Evolutionary conservation across 2,113 vertebrate species (phyloP).

Genomic region (Panthera uncia): DNA sequence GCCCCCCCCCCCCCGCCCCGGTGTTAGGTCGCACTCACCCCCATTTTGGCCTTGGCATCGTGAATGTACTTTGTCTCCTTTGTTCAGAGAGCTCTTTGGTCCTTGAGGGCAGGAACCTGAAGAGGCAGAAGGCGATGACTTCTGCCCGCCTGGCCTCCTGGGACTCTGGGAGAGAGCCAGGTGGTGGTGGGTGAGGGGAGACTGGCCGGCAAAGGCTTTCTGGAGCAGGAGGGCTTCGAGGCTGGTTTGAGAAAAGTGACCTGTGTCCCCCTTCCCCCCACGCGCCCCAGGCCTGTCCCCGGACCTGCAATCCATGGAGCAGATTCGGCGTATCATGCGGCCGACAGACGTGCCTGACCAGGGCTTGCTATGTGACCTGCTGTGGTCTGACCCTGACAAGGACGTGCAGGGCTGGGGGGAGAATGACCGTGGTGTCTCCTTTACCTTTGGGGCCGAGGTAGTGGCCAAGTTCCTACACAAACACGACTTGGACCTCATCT

Average conservation of each 20-base stretch:
- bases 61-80: neutral
- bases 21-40: neutral
- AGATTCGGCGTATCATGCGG: constrained; percentile 96
- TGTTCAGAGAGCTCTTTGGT: neutral
- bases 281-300: constrained; percentile 90
- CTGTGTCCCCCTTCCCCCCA: fast-evolving
- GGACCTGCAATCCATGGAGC: constrained; percentile 98
- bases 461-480: constrained; percentile 98
- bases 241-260: neutral
- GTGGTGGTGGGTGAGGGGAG: neutral
- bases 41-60: neutral
- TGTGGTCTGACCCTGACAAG: constrained; percentile 98
- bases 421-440: constrained; percentile 96
- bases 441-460: constrained; percentile 96
- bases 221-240: fast-evolving
- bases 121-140: neutral
- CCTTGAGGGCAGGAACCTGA: neutral
- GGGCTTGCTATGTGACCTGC: constrained; percentile 95
- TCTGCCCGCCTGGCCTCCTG: neutral
- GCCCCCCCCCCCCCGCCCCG: fast-evolving
- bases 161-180: neutral
- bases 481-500: constrained; percentile 98
- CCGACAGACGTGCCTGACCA: constrained; percentile 98
- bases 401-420: constrained; percentile 98
- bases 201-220: neutral